Percentiles rank a stretch among this genome's conserved stretches.
These are phyloP conservation scores for Yponomeuta malinellus DNA, from an alignment of 2,888 invertebrate species.

Conservation along the genomic window DNA sequence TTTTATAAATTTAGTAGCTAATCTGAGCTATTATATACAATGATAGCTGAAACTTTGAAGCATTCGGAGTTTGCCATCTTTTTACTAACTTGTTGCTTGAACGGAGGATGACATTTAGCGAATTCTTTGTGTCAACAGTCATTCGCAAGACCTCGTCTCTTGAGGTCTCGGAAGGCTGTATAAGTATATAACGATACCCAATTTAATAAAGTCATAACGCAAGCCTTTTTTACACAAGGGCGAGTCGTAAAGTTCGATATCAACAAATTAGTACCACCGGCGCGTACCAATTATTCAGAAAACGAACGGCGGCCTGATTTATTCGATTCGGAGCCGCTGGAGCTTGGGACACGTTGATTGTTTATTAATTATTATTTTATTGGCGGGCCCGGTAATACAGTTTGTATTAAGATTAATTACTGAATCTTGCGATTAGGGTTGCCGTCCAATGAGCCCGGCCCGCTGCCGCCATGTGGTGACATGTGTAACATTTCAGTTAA, in stretches of 20 bases:
- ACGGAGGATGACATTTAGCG: too few relatives aligned
- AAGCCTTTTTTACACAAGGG: background rate
- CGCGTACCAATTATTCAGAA: conserved; percentile 28
- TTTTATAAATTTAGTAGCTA: too few relatives aligned
- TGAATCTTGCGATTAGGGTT: background rate
- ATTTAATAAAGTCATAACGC: background rate
- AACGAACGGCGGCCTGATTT: conserved; percentile 35
- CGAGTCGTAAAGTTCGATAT: background rate
- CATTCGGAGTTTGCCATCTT: too few relatives aligned
- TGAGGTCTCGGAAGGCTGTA: too few relatives aligned
- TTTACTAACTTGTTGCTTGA: too few relatives aligned
- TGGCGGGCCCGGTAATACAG: conserved; percentile 32
- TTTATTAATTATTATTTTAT: conserved; percentile 46
- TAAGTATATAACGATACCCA: too few relatives aligned
- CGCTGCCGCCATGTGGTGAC: background rate
- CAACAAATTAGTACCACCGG: conserved; percentile 8
- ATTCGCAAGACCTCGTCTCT: too few relatives aligned
- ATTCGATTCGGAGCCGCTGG: conserved; percentile 35
- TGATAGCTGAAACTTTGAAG: too few relatives aligned
- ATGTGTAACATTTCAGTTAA: too few relatives aligned
- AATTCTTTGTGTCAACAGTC: too few relatives aligned
- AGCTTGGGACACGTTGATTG: conserved; percentile 32
- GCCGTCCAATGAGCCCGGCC: background rate
- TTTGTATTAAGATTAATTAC: conserved; percentile 35
- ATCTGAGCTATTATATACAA: too few relatives aligned